These are phyloP conservation scores for Muraenolepis orangiensis DNA, from an alignment of 2,797 vertebrate species.

Conservation along the genomic window DNA sequence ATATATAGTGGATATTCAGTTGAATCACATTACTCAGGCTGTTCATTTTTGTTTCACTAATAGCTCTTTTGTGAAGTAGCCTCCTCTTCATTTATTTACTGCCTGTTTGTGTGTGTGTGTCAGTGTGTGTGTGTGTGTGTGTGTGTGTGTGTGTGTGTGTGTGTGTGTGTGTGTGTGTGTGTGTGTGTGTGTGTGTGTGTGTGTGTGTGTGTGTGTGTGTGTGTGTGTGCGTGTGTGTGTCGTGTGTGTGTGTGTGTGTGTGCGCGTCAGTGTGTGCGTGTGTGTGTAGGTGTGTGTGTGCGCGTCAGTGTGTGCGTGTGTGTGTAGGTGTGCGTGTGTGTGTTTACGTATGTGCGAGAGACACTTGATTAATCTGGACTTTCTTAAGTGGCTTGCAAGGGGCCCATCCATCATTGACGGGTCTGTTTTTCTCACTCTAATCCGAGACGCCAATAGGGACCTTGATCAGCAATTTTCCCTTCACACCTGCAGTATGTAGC, in stretches of 20 bases:
- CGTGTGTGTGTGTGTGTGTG: too few species aligned
- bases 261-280: too few species aligned
- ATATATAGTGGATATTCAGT: neutral
- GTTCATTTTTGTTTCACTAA: conserved; percentile 4
- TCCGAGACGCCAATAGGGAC: neutral
- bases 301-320: too few species aligned
- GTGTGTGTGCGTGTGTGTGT: too few species aligned
- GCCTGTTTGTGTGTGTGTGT: conserved; percentile 2
- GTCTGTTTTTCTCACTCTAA: conserved; percentile 36
- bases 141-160: too few species aligned
- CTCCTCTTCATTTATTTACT: conserved; percentile 6
- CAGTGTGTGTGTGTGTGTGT: conserved; percentile 17
- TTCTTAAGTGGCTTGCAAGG: conserved; percentile 30
- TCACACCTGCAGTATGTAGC: neutral
- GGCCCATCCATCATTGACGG: conserved; percentile 42
- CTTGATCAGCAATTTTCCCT: neutral
- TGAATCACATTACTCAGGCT: neutral
- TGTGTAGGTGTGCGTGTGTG: too few species aligned
- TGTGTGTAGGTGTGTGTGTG: too few species aligned
- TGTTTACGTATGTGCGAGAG: conserved; percentile 16
- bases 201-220: too few species aligned
- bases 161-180: too few species aligned
- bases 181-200: too few species aligned
- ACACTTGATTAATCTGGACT: conserved; percentile 35
- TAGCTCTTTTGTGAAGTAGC: neutral